Base-by-base conservation (phyloP, 1,140 invertebrate genomes). In the Polypedilum vanderplanki region DNA sequence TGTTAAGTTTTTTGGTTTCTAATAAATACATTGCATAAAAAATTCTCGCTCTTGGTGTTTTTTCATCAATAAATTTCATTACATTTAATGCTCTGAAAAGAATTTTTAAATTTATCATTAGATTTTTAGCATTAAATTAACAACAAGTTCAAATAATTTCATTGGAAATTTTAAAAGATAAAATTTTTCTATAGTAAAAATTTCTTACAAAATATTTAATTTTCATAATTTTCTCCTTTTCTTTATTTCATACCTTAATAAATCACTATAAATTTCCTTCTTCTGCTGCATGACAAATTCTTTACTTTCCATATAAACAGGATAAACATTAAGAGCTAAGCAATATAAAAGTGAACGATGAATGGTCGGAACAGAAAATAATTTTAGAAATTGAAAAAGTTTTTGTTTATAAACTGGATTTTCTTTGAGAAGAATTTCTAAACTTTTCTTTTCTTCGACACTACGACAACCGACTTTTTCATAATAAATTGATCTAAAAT, bases 381-480 rank as follows among this genome's bases (percentile, higher is more conserved):
- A 85, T 73, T 94, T 82, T 80, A 92, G 92, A 80, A 96, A 96
- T 79, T 95, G 92, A 79, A 89, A 90, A 20, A 97, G 80, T 82
- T 96, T 96, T 7, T 86, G 87, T 79, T 87, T 88, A 80, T 95
- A 93, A 78, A 94, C 87, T 12, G 92, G 90, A 80, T 91, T 91
- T 77, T 96, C 94, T 80, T 94, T 94, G 75, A 96, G 84, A 7
- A 97, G 84, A 80, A 94, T 94, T 85, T 97, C 94, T n/a, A 97
- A 82, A 0, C 93, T 94, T 83, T 93, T 94, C 82, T 95, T 96
- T 81, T 97, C 94, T 83, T 96, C 94, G 0, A 96, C 93, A 77
- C 91, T 92, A 74, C 90, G 88, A 84, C 93, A 95, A 74, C 93
- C 94, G 67, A 95, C 93, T 86, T 88, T 87, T 79, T 87, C 86